Conservation (phyloP, 2,113 vertebrate genomes). For the Silurus glanis region DNA sequence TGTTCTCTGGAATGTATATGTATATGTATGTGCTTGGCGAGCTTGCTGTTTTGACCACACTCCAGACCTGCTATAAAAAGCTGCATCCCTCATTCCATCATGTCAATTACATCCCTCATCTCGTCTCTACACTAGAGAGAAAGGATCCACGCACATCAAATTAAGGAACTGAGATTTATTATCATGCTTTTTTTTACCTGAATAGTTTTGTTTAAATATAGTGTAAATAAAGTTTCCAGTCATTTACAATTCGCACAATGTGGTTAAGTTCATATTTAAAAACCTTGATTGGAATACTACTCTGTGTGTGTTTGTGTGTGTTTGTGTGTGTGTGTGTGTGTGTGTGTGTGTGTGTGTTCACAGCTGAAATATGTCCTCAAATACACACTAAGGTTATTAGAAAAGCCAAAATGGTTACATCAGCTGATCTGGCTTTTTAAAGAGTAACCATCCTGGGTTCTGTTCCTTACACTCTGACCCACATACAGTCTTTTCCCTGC, state of each 20-base stretch:
- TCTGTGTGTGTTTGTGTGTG: not conserved
- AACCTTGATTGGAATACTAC: not conserved
- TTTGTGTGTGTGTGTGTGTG: not conserved
- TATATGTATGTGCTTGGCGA: not conserved
- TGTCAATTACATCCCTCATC: not conserved
- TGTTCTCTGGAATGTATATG: not conserved
- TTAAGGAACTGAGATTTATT: no score
- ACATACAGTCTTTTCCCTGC: conserved; percentile 6
- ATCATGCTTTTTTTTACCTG: no score
- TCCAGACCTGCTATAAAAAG: not conserved
- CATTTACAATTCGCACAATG: not conserved
- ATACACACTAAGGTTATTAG: not conserved
- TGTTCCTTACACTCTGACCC: conserved; percentile 14
- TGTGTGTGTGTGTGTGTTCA: not conserved
- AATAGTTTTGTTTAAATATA: no score
- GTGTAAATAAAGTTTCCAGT: not conserved
- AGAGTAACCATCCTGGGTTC: conserved; percentile 3
- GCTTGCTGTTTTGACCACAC: not conserved
- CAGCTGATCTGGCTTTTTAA: conserved; percentile 27
- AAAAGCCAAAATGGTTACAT: conserved; percentile 20
- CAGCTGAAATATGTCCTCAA: not conserved
- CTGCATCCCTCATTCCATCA: not conserved
- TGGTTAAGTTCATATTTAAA: not conserved
- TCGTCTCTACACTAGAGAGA: not conserved
- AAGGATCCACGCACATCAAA: no score